Conservation (phyloP, 2,113 vertebrate species). For the Genyomyrus donnyi region DNA sequence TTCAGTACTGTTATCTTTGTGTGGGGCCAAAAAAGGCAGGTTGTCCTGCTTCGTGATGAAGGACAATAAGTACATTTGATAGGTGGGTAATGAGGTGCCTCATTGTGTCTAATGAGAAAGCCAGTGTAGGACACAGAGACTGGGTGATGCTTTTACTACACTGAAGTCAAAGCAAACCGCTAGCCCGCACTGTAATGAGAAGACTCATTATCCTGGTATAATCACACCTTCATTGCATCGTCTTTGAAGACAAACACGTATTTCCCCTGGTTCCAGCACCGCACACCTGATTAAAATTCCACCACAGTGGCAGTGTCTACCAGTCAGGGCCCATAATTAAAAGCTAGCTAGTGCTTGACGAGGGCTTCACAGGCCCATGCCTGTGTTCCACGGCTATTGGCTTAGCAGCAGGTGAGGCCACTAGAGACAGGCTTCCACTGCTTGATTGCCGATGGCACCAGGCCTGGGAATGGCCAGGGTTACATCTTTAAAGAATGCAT, state of each 20-base stretch:
- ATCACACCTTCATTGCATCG: slow-evolving; percentile 30
- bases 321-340: slow-evolving; percentile 38
- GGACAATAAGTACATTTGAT: slow-evolving; percentile 22
- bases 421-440: slow-evolving; percentile 17
- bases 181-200: slow-evolving; percentile 45
- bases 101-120: slow-evolving; percentile 19
- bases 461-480: not conserved
- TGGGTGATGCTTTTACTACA: slow-evolving; percentile 18
- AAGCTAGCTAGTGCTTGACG: slow-evolving; percentile 38
- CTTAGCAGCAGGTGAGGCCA: slow-evolving; percentile 33
- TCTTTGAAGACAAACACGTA: slow-evolving; percentile 37
- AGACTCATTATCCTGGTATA: slow-evolving; percentile 45
- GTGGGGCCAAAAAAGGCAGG: not conserved
- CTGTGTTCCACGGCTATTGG: slow-evolving; percentile 28
- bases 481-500: not conserved
- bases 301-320: slow-evolving; percentile 13
- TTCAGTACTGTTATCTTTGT: not conserved
- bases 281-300: slow-evolving; percentile 44
- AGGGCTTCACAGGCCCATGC: slow-evolving; percentile 36
- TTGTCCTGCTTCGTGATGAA: slow-evolving; percentile 20
- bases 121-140: slow-evolving; percentile 24
- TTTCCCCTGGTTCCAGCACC: slow-evolving; percentile 24
- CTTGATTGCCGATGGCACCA: not conserved
- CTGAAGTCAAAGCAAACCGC: slow-evolving; percentile 27
- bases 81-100: slow-evolving; percentile 31